Evolutionary conservation across 2,888 invertebrate genomes (phyloP), one percentile per base, ranked within the genome.

Genomic region (Neoitamus cyanurus): DNA sequence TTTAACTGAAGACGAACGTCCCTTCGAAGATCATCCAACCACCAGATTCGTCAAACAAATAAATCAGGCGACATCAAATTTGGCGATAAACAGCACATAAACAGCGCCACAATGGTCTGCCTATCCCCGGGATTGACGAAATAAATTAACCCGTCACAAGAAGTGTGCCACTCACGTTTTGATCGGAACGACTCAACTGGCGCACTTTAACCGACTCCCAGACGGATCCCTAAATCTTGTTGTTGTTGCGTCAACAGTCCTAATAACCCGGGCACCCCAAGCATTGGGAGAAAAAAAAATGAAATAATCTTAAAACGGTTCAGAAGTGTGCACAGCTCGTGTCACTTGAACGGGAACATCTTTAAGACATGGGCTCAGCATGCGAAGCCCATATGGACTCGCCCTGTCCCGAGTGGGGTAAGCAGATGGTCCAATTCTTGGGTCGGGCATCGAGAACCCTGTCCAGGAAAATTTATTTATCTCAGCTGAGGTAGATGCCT

Each of bases 251-350:
- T 82, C 82, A 82, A 37, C 37, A 82, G 36, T 69, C 69, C 68
- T 82, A 69, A 82, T 82, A 82, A 82, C 36, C 46, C 69, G 15
- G 25, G 69, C 25, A 82, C 82, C 82, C 82, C 82, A 9, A 69
- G 4, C 7, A n/a, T 15, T 4, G 13, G 3, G 28, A 46, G 7
- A 69, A 82, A 30, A 36, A 31, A 82, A 58, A 82, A 68, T 28
- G n/a, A 78, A 75, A 84, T 69, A 75, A 84, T 75, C 68, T 77
- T 84, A 68, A 84, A 84, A 77, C 34, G 48, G 28, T 9, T 42
- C 30, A 36, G 85, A 86, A 86, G 86, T 85, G 86, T 86, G 86
- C 82, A 68, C 4, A 83, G 30, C 86, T 86, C 86, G 85, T 86
- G 86, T 75, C 84, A 68, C 37, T 70, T 46, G n/a, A 20, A 31